Conservation (phyloP, 2,888 invertebrate genomes). For the Himalopsyche anomala region DNA sequence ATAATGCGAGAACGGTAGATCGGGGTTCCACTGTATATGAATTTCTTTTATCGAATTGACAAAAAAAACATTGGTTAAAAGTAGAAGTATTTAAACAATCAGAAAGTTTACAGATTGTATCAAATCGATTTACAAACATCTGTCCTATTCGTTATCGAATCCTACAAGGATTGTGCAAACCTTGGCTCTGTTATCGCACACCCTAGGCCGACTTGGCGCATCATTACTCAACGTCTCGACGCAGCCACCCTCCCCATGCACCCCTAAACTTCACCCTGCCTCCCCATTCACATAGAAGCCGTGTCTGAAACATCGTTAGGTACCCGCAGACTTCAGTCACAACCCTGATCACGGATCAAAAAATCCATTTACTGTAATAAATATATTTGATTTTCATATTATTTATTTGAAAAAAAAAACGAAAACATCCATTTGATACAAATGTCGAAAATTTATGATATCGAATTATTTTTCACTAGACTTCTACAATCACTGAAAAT, state of each 20-base stretch:
- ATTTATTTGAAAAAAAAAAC: no score
- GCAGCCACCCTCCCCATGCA: slow-evolving; percentile 67
- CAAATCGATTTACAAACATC: neutral
- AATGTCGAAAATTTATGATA: no score
- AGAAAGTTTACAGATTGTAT: no score
- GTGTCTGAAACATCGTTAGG: slow-evolving; percentile 31
- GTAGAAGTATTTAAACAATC: no score
- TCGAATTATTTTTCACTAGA: no score
- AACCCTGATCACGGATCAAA: slow-evolving; percentile 36
- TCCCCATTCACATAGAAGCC: slow-evolving; percentile 55
- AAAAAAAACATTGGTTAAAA: no score
- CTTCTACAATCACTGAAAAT: no score
- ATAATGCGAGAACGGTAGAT: no score
- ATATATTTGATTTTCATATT: no score
- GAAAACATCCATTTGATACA: no score
- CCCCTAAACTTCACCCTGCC: slow-evolving; percentile 65
- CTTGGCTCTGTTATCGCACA: slow-evolving; percentile 75
- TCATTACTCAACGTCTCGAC: slow-evolving; percentile 77
- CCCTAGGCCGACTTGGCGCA: slow-evolving; percentile 78
- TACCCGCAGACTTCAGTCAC: slow-evolving; percentile 61
- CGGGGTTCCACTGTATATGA: no score
- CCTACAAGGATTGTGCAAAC: neutral
- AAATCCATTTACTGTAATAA: neutral
- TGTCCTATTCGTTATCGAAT: slow-evolving; percentile 14
- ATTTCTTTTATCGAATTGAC: no score